These are phyloP conservation scores for Lucifuga dentata DNA, from an alignment of 2,113 vertebrate genomes.

Conservation along the genomic window DNA sequence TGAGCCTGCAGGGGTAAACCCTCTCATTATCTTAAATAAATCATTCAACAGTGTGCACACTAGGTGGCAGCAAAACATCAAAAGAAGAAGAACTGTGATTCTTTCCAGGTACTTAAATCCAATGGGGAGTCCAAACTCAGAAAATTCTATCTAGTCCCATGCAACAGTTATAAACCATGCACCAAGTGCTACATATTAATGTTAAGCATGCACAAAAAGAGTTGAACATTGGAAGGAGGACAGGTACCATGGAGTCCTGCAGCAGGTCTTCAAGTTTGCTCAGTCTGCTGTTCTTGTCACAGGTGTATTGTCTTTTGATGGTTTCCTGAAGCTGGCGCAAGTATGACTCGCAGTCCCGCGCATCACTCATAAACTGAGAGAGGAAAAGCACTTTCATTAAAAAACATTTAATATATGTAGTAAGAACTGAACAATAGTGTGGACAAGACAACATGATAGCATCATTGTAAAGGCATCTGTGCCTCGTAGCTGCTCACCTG, in stretches of 20 bases:
- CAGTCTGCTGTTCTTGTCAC: constrained; percentile 91
- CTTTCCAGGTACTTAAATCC: too few species aligned
- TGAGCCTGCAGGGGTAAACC: too few species aligned
- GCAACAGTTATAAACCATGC: too few species aligned
- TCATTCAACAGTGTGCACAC: neutral
- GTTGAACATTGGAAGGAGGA: neutral
- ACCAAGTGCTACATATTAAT: too few species aligned
- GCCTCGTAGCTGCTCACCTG: too few species aligned
- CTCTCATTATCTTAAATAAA: too few species aligned
- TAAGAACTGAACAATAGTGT: neutral
- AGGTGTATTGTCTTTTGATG: constrained; percentile 96
- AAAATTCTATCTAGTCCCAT: neutral
- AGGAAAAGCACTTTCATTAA: neutral
- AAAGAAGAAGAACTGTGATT: neutral
- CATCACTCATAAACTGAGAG: constrained; percentile 91
- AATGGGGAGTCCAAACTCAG: neutral
- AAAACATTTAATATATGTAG: too few species aligned
- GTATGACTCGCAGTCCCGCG: constrained; percentile 91
- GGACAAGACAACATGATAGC: neutral
- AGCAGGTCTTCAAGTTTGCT: constrained; percentile 95
- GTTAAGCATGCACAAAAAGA: neutral
- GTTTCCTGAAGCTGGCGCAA: constrained; percentile 94
- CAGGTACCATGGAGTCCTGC: constrained; percentile 96
- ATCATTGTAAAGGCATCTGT: neutral
- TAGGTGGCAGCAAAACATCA: constrained; percentile 3